Base-by-base conservation (phyloP, 2,113 vertebrate species). In the Coreoperca whiteheadi region DNA sequence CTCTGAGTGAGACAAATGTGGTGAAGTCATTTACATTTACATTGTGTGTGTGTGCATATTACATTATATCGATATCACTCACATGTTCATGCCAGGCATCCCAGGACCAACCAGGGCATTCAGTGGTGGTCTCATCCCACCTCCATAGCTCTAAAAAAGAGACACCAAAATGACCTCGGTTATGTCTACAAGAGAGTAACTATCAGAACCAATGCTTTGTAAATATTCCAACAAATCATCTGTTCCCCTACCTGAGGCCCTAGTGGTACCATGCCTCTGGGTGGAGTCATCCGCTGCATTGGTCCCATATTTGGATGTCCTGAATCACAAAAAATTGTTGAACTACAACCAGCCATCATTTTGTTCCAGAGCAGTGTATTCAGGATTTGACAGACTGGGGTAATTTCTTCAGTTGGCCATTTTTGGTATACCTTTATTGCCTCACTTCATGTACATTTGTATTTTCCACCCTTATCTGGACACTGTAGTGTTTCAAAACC, bases 31-130 rank as follows among this genome's bases (percentile, higher is more conserved):
- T 78, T 54, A 74, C 18, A 76, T 67, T 46, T 57, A 41, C 39
- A 15, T 25, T 28, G 15, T 74, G 25, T 46, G 67, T 61, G 46
- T 32, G 48, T 51, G 18, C 41, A 18, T 28, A 51, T 30, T 28
- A 85, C 46, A n/a, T 95, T 95, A 95, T 66, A 28, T 32, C 69
- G 23, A 46, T 54, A 41, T 1, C 28, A 90, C 93, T 92, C 78
- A 99, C 98, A 99, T 99, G 95, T 97, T 99, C 96, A 99, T 98
- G 89, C 97, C 97, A 91, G 98, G 97, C 97, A 99, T 99, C 87
- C 97, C 98, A 5, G 97, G 98, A 79, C 98, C 98, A 91, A 98
- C 97, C 94, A 99, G 95, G 92, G 98, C 97, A 93, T 99, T 99
- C 88, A 99, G 96, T 53, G 98, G 98, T 90, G 98, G 98, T 95